Conservation (phyloP, 2,888 invertebrate genomes). For the Synergus laeviventris region DNA sequence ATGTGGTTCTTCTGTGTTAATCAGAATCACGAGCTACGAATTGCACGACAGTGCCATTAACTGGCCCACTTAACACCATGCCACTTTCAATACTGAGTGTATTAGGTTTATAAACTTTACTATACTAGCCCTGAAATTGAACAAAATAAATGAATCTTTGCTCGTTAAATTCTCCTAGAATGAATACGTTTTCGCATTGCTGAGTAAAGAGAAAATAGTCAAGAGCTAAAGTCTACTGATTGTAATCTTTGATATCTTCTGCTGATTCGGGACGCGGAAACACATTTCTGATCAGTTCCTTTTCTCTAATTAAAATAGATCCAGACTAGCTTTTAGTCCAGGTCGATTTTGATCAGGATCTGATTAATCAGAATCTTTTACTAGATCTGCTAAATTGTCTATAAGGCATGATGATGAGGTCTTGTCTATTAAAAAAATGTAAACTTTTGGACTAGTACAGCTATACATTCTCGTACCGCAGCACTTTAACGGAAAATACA, state of each 20-base stretch:
- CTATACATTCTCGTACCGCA: conserved; percentile 40
- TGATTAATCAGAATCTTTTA: neutral
- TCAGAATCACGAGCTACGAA: conserved; percentile 25
- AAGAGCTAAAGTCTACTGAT: conserved; percentile 29
- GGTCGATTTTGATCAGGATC: neutral
- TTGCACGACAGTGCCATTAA: conserved; percentile 38
- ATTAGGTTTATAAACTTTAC: conserved; percentile 46
- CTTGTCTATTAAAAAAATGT: conserved; percentile 4
- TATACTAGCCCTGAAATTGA: conserved; percentile 37
- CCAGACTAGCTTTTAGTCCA: neutral
- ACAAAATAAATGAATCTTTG: conserved; percentile 21
- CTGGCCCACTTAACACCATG: conserved; percentile 51
- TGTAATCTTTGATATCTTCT: conserved; percentile 39
- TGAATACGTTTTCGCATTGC: neutral
- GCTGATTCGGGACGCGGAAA: conserved; percentile 27
- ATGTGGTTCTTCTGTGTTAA: neutral
- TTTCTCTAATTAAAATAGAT: neutral
- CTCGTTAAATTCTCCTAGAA: conserved; percentile 23
- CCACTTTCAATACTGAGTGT: conserved; percentile 51
- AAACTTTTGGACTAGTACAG: conserved; percentile 40
- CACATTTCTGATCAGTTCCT: conserved; percentile 48
- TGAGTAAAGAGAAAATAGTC: neutral
- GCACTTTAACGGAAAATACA: conserved; percentile 26
- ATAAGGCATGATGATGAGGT: neutral
- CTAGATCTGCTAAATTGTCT: neutral